Percentiles rank a stretch among this genome's conserved stretches.
phyloP scores from a whole-genome alignment of 2,888 invertebrate species.

The Agonopterix subpropinquella region DNA sequence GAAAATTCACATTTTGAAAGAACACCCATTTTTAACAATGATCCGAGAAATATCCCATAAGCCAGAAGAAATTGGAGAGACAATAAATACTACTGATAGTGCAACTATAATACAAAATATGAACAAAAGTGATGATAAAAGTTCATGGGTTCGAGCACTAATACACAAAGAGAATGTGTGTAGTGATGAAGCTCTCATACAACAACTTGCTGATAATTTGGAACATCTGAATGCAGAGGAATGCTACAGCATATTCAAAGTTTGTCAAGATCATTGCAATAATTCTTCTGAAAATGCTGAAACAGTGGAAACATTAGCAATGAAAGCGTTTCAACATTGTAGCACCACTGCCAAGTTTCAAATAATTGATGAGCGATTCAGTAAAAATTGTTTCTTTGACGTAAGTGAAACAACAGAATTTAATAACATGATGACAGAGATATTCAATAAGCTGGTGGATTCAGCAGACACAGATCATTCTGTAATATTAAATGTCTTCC shows the following conservation, averaged over 20 bases:
- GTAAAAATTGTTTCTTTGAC: constrained; percentile 34
- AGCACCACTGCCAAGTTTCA: constrained; percentile 28
- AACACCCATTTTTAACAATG: constrained; percentile 52
- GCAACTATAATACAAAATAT: constrained; percentile 41
- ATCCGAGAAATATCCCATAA: constrained; percentile 48
- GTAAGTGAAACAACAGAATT: constrained; percentile 32
- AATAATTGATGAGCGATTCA: constrained; percentile 42
- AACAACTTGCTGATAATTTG: constrained; percentile 32
- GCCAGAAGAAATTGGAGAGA: constrained; percentile 43
- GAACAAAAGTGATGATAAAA: constrained; percentile 28
- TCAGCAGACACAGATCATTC: constrained; percentile 35
- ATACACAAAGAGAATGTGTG: constrained; percentile 41
- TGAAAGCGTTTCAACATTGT: constrained; percentile 45
- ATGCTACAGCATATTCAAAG: constrained; percentile 33
- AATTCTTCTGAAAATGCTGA: constrained; percentile 25
- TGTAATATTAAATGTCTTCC: constrained; percentile 43
- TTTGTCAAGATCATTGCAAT: constrained; percentile 25
- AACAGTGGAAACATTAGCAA: constrained; percentile 25
- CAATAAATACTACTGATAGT: constrained; percentile 38
- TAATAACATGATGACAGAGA: constrained; percentile 34
- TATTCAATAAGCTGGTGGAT: constrained; percentile 54
- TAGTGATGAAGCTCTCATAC: constrained; percentile 31
- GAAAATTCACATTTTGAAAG: constrained; percentile 24
- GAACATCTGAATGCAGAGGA: constrained; percentile 34
- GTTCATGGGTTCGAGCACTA: constrained; percentile 47